Evolutionary conservation across 2,797 vertebrate species (phyloP).

Genomic region (Hirundo rustica): DNA sequence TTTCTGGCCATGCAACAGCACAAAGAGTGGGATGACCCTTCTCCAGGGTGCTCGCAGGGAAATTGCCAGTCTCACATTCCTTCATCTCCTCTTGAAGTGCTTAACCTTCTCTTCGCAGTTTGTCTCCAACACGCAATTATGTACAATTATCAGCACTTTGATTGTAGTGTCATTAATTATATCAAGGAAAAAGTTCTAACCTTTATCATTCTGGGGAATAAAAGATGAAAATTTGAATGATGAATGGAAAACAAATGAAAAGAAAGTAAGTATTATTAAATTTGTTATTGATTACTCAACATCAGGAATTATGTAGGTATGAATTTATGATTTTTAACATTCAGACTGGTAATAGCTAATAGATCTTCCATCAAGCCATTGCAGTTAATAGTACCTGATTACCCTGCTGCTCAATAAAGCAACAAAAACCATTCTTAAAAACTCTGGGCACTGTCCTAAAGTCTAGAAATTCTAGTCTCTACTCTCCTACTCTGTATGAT

Average conservation of each 20-base stretch:
- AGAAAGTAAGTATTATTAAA: background rate
- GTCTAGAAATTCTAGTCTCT: background rate
- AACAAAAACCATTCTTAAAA: background rate
- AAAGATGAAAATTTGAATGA: background rate
- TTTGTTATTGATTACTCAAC: background rate
- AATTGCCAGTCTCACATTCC: background rate
- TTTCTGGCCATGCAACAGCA: background rate
- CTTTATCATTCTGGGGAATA: background rate
- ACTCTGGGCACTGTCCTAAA: background rate
- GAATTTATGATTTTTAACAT: background rate
- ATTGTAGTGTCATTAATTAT: constrained; percentile 61
- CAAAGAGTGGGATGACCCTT: background rate
- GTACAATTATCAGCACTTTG: constrained; percentile 55
- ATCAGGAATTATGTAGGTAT: background rate
- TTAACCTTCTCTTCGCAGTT: constrained; percentile 59
- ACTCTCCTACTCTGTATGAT: background rate
- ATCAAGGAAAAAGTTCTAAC: background rate
- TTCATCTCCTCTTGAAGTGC: constrained; percentile 10
- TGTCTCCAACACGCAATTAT: constrained; percentile 49
- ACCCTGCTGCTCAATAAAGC: background rate
- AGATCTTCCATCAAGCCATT: background rate
- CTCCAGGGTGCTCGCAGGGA: background rate
- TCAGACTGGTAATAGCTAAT: background rate
- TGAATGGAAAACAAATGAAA: background rate
- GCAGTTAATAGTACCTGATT: background rate